Conservation (phyloP, 2,888 invertebrate genomes). For the Tetrapedia diversipes region DNA sequence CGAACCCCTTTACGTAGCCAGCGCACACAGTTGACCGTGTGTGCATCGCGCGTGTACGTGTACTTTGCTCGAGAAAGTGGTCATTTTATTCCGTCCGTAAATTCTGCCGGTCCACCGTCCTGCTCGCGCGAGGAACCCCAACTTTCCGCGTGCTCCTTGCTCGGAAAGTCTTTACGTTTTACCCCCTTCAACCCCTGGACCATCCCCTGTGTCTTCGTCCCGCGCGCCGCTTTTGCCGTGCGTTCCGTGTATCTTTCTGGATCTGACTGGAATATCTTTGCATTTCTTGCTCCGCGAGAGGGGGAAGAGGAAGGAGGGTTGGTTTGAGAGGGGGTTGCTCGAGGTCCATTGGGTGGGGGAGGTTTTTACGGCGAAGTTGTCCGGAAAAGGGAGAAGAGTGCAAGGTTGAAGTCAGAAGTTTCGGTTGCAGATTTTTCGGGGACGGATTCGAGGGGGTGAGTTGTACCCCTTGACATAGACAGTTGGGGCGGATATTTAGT, state of each 20-base stretch:
- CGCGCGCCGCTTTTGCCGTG: no score
- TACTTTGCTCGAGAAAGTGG: constrained; percentile 64
- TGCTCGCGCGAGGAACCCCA: constrained; percentile 27
- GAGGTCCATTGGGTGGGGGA: no score
- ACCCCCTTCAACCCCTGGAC: background rate
- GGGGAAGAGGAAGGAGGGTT: no score
- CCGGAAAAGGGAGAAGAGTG: background rate
- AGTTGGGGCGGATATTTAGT: no score
- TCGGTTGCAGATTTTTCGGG: no score
- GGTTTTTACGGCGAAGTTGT: no score
- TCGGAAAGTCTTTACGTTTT: constrained; percentile 12
- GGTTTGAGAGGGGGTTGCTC: background rate
- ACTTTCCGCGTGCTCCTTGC: constrained; percentile 34
- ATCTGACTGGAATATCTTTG: background rate
- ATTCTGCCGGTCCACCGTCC: constrained; percentile 58
- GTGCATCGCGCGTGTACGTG: constrained; percentile 12
- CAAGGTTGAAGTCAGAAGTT: background rate
- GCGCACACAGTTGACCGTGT: background rate
- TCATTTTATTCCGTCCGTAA: constrained; percentile 66
- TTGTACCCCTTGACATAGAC: no score
- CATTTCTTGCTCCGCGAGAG: background rate
- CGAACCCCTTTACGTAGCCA: no score
- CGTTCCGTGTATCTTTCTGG: background rate
- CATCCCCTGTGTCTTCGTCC: no score
- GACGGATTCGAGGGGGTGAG: no score